Evolutionary conservation across 2,888 invertebrate genomes (phyloP).

Genomic region (Xestia rhomboidea): DNA sequence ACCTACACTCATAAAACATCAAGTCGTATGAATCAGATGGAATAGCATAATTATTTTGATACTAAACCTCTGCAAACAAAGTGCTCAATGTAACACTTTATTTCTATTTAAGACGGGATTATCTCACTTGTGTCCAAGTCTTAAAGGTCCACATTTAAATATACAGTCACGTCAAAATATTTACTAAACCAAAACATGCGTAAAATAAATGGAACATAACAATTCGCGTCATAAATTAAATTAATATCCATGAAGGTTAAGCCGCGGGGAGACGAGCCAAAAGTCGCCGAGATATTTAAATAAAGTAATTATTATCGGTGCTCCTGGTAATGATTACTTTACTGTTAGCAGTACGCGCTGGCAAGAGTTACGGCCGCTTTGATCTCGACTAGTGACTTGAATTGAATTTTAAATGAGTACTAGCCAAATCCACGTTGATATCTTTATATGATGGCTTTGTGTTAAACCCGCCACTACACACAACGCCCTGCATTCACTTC

Average conservation of each 20-base stretch:
- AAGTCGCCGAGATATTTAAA: slow-evolving; percentile 69
- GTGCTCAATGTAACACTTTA: slow-evolving; percentile 36
- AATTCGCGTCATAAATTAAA: slow-evolving; percentile 75
- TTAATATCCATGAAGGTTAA: slow-evolving; percentile 76
- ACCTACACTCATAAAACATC: slow-evolving; percentile 52
- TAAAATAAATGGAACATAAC: slow-evolving; percentile 75
- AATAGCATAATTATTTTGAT: slow-evolving; percentile 47
- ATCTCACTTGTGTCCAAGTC: slow-evolving; percentile 16
- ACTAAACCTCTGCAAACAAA: slow-evolving; percentile 54
- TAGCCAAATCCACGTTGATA: slow-evolving; percentile 81
- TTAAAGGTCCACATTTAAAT: slow-evolving; percentile 63
- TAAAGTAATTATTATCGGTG: slow-evolving; percentile 71
- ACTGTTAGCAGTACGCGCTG: slow-evolving; percentile 76
- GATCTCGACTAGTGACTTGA: slow-evolving; percentile 81
- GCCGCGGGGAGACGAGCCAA: slow-evolving; percentile 68
- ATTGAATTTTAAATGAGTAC: slow-evolving; percentile 74
- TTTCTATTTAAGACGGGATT: slow-evolving; percentile 23
- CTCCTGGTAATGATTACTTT: slow-evolving; percentile 72
- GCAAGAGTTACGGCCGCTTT: slow-evolving; percentile 81
- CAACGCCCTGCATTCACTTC: slow-evolving; percentile 57
- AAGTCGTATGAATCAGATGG: slow-evolving; percentile 48
- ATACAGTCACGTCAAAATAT: slow-evolving; percentile 60
- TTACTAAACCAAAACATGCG: slow-evolving; percentile 63
- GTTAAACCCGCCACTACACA: slow-evolving; percentile 50
- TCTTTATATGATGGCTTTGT: slow-evolving; percentile 77